Conservation (phyloP, 2,888 invertebrate species). For the Plemyria rubiginata region DNA sequence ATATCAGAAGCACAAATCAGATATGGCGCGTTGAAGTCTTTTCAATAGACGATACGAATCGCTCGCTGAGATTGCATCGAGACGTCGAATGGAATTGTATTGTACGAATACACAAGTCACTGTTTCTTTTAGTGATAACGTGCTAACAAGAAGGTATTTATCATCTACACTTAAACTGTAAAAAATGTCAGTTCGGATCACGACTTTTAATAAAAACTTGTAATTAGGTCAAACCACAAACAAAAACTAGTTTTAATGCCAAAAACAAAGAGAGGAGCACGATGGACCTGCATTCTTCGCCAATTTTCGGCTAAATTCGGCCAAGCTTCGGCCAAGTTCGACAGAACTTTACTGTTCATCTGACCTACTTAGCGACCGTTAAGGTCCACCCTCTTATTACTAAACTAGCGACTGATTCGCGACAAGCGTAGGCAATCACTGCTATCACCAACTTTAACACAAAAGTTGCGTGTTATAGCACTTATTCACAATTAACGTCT, state of each 20-base stretch:
- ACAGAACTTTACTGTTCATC: conserved; percentile 33
- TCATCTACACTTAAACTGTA: conserved; percentile 17
- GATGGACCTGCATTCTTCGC: conserved; percentile 29
- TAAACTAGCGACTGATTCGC: too few relatives aligned
- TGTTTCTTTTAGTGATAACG: conserved; percentile 4
- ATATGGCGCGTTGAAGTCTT: conserved; percentile 35
- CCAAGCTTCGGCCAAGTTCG: conserved; percentile 36
- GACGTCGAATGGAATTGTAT: conserved; percentile 13
- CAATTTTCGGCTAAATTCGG: conserved; percentile 29
- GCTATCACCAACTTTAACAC: too few relatives aligned
- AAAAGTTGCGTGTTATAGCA: too few relatives aligned
- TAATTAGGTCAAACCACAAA: conserved; percentile 22
- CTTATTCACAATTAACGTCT: too few relatives aligned
- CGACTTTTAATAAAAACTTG: conserved; percentile 10
- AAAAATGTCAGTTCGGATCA: conserved; percentile 11
- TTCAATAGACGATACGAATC: conserved; percentile 22
- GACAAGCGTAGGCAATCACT: too few relatives aligned
- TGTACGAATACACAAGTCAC: conserved; percentile 11
- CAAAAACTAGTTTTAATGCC: conserved; percentile 23
- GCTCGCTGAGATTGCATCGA: conserved; percentile 14
- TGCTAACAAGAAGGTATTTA: conserved; percentile 9
- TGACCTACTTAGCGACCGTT: conserved; percentile 44
- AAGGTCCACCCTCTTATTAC: conserved; percentile 13
- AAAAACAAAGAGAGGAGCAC: conserved; percentile 37
- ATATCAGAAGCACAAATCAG: conserved; percentile 23